A percentile compares a stretch with the other conserved stretches of the same genome.
Conservation (phyloP, 2,888 invertebrate genomes). For the Diadegma fenestrale region DNA sequence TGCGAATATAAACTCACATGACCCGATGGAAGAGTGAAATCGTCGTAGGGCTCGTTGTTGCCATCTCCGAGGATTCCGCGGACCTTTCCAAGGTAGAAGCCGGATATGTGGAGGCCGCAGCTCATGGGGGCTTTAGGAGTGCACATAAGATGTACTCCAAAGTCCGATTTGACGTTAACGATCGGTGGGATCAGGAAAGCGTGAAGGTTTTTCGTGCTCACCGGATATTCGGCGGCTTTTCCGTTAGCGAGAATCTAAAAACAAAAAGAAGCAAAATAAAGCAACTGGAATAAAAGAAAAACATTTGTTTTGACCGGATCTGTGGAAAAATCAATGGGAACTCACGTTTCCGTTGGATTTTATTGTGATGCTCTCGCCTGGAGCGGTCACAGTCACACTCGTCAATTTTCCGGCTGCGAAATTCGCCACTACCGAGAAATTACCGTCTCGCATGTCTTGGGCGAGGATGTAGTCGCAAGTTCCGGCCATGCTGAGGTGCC, state of each 20-base stretch:
- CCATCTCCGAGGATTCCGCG: conserved; percentile 95
- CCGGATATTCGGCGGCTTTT: conserved; percentile 90
- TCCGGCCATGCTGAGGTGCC: conserved; percentile 92
- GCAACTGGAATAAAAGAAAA: not conserved
- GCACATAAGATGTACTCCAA: conserved; percentile 89
- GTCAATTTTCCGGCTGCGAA: conserved; percentile 89
- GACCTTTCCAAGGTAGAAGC: conserved; percentile 94
- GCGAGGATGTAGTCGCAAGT: conserved; percentile 94
- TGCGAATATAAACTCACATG: conserved; percentile 86
- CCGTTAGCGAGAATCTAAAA: conserved; percentile 88
- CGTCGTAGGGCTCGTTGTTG: conserved; percentile 95
- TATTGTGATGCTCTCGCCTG: conserved; percentile 87
- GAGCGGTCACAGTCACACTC: conserved; percentile 90
- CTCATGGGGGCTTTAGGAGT: conserved; percentile 85
- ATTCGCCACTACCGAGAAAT: conserved; percentile 93
- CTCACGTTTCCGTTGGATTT: conserved; percentile 87
- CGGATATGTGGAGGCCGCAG: conserved; percentile 91
- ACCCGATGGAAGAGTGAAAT: conserved; percentile 91
- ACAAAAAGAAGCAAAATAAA: conserved; percentile 2
- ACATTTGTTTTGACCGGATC: conserved; percentile 4
- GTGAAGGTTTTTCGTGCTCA: conserved; percentile 87
- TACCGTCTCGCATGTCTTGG: conserved; percentile 93
- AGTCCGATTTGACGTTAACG: conserved; percentile 86
- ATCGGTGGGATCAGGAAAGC: conserved; percentile 87
- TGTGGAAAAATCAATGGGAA: conserved; percentile 14